Conservation (phyloP, 2,113 vertebrate genomes). For the Carlito syrichta region DNA sequence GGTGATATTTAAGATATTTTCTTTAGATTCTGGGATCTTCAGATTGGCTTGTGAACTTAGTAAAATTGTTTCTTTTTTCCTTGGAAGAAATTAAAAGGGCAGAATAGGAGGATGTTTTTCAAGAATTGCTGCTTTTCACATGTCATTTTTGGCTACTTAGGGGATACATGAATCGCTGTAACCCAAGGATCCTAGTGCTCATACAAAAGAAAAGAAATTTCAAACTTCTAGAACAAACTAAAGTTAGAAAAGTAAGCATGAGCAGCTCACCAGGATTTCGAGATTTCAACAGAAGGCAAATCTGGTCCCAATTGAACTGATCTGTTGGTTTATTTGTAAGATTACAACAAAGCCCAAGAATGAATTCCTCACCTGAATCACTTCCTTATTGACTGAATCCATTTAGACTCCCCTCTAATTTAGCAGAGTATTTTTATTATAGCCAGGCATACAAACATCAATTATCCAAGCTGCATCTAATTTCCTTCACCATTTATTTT, state of each 20-base stretch:
- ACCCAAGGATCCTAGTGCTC: slow-evolving; percentile 31
- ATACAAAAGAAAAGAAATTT: slow-evolving; percentile 50
- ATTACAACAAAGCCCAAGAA: slow-evolving; percentile 77
- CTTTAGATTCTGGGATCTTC: neutral
- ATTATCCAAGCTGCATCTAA: slow-evolving; percentile 83
- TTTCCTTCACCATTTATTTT: slow-evolving; percentile 78
- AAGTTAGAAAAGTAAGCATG: slow-evolving; percentile 50
- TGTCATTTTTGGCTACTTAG: neutral
- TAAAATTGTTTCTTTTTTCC: neutral
- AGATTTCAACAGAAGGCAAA: slow-evolving; percentile 62
- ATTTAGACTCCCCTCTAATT: slow-evolving; percentile 82
- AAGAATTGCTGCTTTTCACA: neutral
- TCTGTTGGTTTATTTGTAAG: slow-evolving; percentile 75
- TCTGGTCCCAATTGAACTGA: slow-evolving; percentile 55
- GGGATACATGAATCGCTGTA: neutral
- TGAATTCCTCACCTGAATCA: slow-evolving; percentile 81
- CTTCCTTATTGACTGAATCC: slow-evolving; percentile 82
- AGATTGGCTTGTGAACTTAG: neutral
- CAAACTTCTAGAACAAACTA: slow-evolving; percentile 57
- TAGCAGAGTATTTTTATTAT: slow-evolving; percentile 84
- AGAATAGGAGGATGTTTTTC: neutral
- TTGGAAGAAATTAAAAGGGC: slow-evolving; percentile 2
- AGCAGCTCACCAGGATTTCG: slow-evolving; percentile 59
- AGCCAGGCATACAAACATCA: slow-evolving; percentile 80
- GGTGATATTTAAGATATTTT: neutral